Conservation (phyloP, 2,113 vertebrate genomes). For the Capreolus pygargus region DNA sequence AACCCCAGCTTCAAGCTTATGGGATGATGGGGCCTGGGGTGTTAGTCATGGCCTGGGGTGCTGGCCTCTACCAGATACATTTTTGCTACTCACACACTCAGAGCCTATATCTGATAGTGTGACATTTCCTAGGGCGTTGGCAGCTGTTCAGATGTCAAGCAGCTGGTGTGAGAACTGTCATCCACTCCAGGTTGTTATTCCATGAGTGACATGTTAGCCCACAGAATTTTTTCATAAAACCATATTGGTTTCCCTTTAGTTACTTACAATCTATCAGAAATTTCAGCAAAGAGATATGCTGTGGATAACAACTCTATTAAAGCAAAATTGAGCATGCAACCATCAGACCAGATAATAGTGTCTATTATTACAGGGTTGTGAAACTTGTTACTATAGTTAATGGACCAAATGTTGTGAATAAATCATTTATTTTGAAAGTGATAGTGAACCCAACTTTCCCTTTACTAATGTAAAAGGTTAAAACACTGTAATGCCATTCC, state of each 20-base stretch:
- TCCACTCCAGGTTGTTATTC: conserved; percentile 68
- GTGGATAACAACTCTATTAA: conserved; percentile 38
- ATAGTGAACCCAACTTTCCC: not conserved
- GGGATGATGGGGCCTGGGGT: conserved; percentile 79
- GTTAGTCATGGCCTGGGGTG: conserved; percentile 76
- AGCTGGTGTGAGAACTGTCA: conserved; percentile 76
- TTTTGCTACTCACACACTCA: conserved; percentile 72
- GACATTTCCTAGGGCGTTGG: conserved; percentile 82
- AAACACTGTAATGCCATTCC: not conserved
- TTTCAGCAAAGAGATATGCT: not conserved
- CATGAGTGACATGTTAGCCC: conserved; percentile 67
- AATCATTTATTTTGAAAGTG: not conserved
- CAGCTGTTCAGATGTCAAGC: conserved; percentile 80
- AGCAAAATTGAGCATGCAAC: not conserved
- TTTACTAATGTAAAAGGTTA: not conserved
- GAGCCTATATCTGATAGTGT: conserved; percentile 75
- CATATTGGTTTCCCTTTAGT: conserved; percentile 68
- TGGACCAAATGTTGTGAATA: not conserved
- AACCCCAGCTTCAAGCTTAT: conserved; percentile 75
- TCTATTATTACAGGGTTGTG: not conserved
- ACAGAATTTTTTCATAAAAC: conserved; percentile 60
- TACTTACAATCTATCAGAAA: conserved; percentile 44
- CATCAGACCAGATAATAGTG: not conserved
- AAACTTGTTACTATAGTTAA: not conserved
- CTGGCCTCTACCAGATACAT: conserved; percentile 71